These are phyloP conservation scores for Lasioglossum villosulum DNA, from an alignment of 2,888 invertebrate genomes.

Conservation along the genomic window DNA sequence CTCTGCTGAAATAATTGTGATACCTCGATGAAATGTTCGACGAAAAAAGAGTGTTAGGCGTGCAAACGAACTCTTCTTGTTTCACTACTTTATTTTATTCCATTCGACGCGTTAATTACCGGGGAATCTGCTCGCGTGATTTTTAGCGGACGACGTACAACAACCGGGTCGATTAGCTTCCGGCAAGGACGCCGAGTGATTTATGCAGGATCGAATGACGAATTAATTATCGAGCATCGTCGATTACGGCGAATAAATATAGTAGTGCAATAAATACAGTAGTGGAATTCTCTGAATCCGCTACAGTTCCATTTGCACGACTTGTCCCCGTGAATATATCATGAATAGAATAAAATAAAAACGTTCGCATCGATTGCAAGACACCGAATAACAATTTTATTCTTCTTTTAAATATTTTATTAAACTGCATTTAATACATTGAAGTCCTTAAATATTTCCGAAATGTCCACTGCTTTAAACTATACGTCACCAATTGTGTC, in stretches of 20 bases:
- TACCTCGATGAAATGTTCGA: neutral
- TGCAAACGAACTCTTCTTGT: neutral
- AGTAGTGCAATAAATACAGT: slow-evolving; percentile 37
- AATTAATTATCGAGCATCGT: slow-evolving; percentile 40
- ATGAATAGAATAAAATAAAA: no score
- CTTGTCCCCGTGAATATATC: no score
- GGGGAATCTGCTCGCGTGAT: neutral
- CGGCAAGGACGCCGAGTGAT: slow-evolving; percentile 26
- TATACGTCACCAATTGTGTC: no score
- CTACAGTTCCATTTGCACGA: neutral
- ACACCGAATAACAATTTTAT: no score
- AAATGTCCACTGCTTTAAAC: no score
- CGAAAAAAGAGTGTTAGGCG: no score
- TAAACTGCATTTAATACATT: no score
- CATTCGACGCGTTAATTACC: neutral
- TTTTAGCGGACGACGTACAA: neutral
- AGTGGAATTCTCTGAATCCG: neutral
- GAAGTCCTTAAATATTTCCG: no score
- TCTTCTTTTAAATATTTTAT: no score
- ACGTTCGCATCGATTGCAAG: no score
- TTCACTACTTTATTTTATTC: neutral
- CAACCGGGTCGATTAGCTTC: neutral
- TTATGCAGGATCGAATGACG: slow-evolving; percentile 18
- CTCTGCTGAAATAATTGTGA: neutral
- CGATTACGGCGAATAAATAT: slow-evolving; percentile 55